Evolutionary conservation across 2,113 vertebrate species (phyloP).

Genomic region (Eudyptes chrysolophus): DNA sequence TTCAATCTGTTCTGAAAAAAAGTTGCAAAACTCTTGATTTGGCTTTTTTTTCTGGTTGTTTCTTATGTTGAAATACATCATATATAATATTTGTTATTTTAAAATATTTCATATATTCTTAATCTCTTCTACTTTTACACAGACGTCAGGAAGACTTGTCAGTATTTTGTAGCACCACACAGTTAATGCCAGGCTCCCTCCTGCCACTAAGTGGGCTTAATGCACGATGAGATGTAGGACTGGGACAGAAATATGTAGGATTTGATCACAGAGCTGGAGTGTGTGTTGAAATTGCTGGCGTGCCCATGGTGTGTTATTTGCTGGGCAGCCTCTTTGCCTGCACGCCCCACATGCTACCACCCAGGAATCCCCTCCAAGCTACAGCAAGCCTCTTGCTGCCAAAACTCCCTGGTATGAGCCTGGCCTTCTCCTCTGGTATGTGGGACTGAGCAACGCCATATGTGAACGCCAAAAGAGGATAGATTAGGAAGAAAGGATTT

Average conservation of each 20-base stretch:
- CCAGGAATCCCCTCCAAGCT: neutral
- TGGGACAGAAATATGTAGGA: neutral
- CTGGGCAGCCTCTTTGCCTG: neutral
- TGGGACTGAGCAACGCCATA: neutral
- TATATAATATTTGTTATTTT: neutral
- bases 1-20: neutral
- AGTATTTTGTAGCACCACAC: neutral
- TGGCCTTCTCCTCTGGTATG: neutral
- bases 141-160: neutral
- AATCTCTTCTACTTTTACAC: neutral
- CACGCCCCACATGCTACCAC: neutral
- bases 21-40: neutral
- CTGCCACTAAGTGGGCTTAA: neutral
- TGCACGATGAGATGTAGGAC: fast-evolving
- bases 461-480: neutral
- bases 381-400: neutral
- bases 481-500: constrained; percentile 54
- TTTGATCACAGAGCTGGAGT: neutral
- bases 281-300: neutral
- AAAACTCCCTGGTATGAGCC: neutral
- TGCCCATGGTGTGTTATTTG: neutral
- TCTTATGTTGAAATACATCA: neutral
- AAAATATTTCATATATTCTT: neutral
- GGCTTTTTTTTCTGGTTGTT: neutral
- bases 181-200: neutral